These are phyloP conservation scores for Erannis defoliaria DNA, from an alignment of 2,888 invertebrate genomes.

Conservation along the genomic window DNA sequence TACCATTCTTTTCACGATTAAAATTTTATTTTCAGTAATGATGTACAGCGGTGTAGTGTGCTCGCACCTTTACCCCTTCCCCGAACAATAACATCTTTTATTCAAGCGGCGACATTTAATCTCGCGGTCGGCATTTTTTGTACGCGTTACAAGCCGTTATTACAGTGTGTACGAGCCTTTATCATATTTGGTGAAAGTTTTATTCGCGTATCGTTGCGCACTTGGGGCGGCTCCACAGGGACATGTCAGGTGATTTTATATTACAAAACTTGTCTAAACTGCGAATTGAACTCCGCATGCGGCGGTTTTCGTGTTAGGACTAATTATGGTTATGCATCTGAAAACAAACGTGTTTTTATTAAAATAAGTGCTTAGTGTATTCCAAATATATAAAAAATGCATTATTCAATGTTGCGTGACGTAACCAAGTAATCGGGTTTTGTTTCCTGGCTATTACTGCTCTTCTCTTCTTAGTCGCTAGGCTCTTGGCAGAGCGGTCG, in stretches of 20 bases:
- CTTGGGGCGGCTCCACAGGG: background rate
- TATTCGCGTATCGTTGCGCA: slow-evolving; percentile 2
- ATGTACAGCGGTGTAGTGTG: background rate
- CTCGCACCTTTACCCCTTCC: slow-evolving; percentile 1
- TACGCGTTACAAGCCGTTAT: slow-evolving; percentile 18
- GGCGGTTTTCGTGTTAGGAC: too few relatives aligned
- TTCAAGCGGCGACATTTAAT: slow-evolving; percentile 44
- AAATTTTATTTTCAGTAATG: too few relatives aligned
- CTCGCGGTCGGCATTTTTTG: slow-evolving; percentile 38
- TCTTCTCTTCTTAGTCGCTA: too few relatives aligned
- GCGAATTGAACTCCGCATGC: too few relatives aligned
- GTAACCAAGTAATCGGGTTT: too few relatives aligned
- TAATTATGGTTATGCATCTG: background rate
- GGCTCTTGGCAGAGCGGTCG: too few relatives aligned
- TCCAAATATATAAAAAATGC: too few relatives aligned
- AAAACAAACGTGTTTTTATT: too few relatives aligned
- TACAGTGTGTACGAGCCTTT: slow-evolving; percentile 23
- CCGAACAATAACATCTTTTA: slow-evolving; percentile 39
- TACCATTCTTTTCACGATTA: too few relatives aligned
- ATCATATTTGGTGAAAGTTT: slow-evolving; percentile 32
- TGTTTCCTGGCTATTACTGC: too few relatives aligned
- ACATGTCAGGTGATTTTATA: background rate
- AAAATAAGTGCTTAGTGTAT: too few relatives aligned
- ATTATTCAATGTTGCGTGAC: too few relatives aligned
- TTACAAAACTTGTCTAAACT: background rate